Base-by-base conservation (phyloP, 1,140 invertebrate species). In the Phthorimaea operculella region DNA sequence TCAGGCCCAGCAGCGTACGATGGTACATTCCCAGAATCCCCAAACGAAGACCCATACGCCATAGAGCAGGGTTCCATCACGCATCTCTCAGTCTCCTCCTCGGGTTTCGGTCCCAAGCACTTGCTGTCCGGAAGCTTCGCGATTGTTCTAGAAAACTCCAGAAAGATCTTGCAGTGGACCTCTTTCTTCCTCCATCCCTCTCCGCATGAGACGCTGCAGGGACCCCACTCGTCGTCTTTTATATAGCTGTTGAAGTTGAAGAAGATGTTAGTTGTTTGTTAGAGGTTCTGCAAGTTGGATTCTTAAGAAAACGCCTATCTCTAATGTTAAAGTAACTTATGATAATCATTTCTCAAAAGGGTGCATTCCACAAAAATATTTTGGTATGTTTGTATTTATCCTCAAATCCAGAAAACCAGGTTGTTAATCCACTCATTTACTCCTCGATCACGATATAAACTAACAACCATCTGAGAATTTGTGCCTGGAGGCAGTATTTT, bases 101-200 rank as follows among this genome's bases (percentile, higher is more conserved):
- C 66, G 0, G 96, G 96, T 69, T 95, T 96, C 0, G 89, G 89
- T 0, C 94, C 95, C 51, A 91, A 89, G 72, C 96, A 98, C 64
- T 97, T 91, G n/a, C 88, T 89, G 64, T 98, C 95, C 0, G 96
- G 94, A 10, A 98, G 81, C 62, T 91, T 92, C 0, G 93, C 94
- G 39, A 95, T 91, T 0, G 94, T 96, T 55, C 91, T 87, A 45
- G 93, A 95, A 73, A 96, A 96, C 79, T 97, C 95, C 45, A 98
- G 85, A 79, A 95, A 97, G 63, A 98, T 96, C 87, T 97, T 97
- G 83, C 96, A 98, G 56, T 92, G 90, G 1, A 96, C 95, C 64
- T 91, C 89, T 6, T 95, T 89, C 55, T 90, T 91, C 10, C 92
- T 88, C 34, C 92, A 88, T 0, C 96, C 97, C 74, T 96, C 93